A percentile compares a stretch with the other conserved stretches of the same genome.
phyloP scores from a whole-genome alignment of 2,113 vertebrate species.

The Prunella himalayana region DNA sequence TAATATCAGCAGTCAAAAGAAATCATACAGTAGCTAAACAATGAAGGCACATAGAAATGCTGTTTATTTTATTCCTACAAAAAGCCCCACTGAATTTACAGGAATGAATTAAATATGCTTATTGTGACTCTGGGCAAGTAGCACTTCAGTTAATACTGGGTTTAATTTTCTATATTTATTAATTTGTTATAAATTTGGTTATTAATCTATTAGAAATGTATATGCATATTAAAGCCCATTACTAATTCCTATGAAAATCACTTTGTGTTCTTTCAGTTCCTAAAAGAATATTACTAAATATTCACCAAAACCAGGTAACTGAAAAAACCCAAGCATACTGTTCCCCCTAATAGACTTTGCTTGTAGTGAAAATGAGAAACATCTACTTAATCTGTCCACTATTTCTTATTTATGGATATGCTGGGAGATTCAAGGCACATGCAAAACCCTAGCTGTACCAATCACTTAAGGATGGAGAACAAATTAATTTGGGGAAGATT shows the following conservation, averaged over 20 bases:
- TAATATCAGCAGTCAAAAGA: conserved; percentile 38
- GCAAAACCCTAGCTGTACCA: background rate
- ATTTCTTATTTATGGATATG: background rate
- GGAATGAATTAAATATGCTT: background rate
- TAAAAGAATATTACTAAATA: background rate
- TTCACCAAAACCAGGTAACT: background rate
- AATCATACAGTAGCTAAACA: conserved; percentile 29
- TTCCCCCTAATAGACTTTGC: background rate
- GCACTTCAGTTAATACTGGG: background rate
- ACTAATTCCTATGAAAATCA: background rate
- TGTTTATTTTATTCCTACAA: background rate
- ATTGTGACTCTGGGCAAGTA: background rate
- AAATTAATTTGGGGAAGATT: background rate
- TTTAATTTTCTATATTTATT: conserved; percentile 9
- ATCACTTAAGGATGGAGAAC: background rate
- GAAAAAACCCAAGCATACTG: accelerated
- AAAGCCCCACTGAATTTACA: background rate
- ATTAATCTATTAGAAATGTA: background rate
- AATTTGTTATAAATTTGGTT: background rate
- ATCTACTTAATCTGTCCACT: background rate
- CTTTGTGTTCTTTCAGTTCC: background rate
- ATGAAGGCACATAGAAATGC: conserved; percentile 17
- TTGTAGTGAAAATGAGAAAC: background rate
- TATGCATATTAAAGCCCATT: background rate
- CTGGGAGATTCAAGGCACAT: background rate